These are phyloP conservation scores for Hiodon alosoides DNA, from an alignment of 2,113 vertebrate species.

Conservation along the genomic window DNA sequence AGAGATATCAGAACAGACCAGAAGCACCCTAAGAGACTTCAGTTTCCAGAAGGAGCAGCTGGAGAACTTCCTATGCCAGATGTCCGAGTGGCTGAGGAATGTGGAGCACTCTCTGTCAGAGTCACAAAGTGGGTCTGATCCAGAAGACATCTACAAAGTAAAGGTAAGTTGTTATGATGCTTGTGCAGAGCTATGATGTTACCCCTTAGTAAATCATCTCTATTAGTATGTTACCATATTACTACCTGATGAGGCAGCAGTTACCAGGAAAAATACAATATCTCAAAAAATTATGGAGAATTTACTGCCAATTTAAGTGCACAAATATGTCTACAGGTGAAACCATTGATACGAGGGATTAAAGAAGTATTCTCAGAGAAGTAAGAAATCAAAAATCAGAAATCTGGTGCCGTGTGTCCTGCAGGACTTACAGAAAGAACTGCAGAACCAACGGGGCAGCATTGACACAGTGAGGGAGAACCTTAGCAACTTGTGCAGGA, in stretches of 20 bases:
- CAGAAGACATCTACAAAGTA: conserved; percentile 78
- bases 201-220: background rate
- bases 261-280: background rate
- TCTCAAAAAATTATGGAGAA: background rate
- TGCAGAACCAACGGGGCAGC: conserved; percentile 78
- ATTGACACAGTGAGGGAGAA: conserved; percentile 78
- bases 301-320: background rate
- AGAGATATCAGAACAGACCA: conserved; percentile 73
- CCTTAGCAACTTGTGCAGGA: conserved; percentile 85
- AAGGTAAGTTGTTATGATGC: conserved; percentile 64
- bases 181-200: background rate
- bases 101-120: conserved; percentile 70
- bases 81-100: conserved; percentile 70
- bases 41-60: conserved; percentile 72
- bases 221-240: too few species aligned
- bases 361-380: background rate
- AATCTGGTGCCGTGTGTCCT: background rate
- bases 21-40: conserved; percentile 77
- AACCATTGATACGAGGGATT: too few species aligned
- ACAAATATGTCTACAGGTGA: background rate
- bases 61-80: conserved; percentile 71
- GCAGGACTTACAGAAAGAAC: conserved; percentile 85
- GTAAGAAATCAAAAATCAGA: background rate
- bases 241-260: too few species aligned
- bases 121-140: conserved; percentile 60